Base-by-base conservation (phyloP, 1,140 invertebrate genomes). In the Trichonephila clavipes region DNA sequence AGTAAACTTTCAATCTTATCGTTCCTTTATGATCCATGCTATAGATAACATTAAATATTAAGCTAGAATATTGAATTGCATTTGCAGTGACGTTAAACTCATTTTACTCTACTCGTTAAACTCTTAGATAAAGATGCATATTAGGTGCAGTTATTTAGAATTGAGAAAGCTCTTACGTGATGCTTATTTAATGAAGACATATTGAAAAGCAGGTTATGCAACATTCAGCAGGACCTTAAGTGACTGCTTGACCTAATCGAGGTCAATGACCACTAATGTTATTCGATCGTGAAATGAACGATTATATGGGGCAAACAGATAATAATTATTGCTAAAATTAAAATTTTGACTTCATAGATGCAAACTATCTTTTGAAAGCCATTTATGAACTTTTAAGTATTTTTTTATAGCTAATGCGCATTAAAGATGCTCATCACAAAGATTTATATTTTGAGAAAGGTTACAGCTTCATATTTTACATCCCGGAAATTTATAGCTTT, bases 191-290 rank as follows among this genome's bases (percentile, higher is more conserved):
- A 89, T 89, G 87, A 72, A 62, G 87, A n/a, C 14, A n/a, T 61
- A 64, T 72, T 24, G 34, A 89, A 51, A 89, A 89, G 61, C 87
- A 89, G 87, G 87, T 89, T 89, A 40, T 19, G 64, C 87, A 89
- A 40, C 87, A 89, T 89, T 89, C 66, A 89, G 34, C 40, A 24
- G 18, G 34, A 69, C 72, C 24, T 77, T 77, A n/a, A 44, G 28
- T 44, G 62, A 44, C 21, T 89, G 87, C 40, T 89, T 83, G 40
- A 89, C 61, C 66, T 40, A 89, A 62, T 21, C 5, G 28, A 69
- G 87, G 87, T 89, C 87, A 72, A 51, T 89, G 87, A 51, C 87
- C 87, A 62, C 62, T 44, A 10, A 34, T 77, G 72, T 28, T 34
- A 18, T 77, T 77, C 72, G 72, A 77, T 77, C 18, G 18, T 18